Evolutionary conservation across 2,888 invertebrate species (phyloP), one percentile per base, ranked within the genome.

Genomic region (Aproaerema taeniolella): DNA sequence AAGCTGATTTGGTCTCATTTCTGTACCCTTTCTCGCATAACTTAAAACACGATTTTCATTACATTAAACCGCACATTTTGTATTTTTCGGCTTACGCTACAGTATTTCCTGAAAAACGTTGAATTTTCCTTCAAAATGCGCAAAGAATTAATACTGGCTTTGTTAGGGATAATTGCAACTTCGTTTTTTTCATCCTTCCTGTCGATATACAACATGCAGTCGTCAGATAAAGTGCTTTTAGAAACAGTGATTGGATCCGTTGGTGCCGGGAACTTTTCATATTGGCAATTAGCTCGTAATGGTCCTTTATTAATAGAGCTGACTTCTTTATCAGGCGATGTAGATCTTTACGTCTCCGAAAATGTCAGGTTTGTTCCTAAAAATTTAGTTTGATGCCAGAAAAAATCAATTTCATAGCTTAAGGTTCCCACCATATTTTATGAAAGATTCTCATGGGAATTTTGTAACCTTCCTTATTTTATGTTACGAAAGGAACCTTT

Each of bases 241-340:
- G 81, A 85, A 43, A 78, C 78, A 0, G 83, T 85, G 0, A 58
- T 63, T 0, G 85, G 86, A 0, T 52, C 56, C 0, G 85, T 86
- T 0, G 77, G 79, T 0, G 80, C 80, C 1, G 86, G 86, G 0
- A 85, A 85, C 60, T 83, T 82, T 47, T 80, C 86, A 0, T 86
- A 81, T 40, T 86, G 85, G 86, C 82, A 83, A 55, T 53, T 82
- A 6, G 77, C 76, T 0, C 79, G 85, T 26, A 54, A 55, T 0
- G 85, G 86, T 1, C 77, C 76, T 10, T 33, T 86, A 26, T 41
- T 75, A 15, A 67, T 86, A 0, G 83, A 85, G 51, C 39, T 86
- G 7, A 77, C 69, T 0, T 78, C 83, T 1, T 10, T 81, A 20
- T 48, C 64, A 0, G 86, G 86, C 2, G 86, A 86, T 40, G 86